Evolutionary conservation across 2,113 vertebrate species (phyloP).

Genomic region (Nycticorax nycticorax): DNA sequence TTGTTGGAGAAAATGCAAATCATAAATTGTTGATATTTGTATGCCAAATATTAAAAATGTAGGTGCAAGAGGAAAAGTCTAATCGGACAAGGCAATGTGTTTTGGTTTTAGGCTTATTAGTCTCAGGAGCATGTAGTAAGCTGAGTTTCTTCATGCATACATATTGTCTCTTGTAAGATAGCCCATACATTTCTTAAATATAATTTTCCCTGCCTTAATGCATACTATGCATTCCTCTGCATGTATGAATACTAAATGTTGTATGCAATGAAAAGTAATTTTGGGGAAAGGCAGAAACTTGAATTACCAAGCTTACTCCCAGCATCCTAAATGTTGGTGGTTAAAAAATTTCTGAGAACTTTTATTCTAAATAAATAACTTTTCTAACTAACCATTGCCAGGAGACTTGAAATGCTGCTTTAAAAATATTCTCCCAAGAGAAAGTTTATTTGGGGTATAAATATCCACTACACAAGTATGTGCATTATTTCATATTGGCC

Average conservation of each 20-base stretch:
- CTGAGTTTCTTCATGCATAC: background rate
- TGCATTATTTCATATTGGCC: constrained; percentile 74
- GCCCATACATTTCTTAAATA: background rate
- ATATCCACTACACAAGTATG: constrained; percentile 64
- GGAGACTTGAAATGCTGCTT: constrained; percentile 59
- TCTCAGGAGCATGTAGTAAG: background rate
- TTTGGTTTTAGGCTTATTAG: constrained; percentile 48
- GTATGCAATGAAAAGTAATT: background rate
- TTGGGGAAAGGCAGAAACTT: background rate
- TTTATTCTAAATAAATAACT: constrained; percentile 54
- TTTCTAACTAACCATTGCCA: constrained; percentile 32
- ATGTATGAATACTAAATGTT: background rate
- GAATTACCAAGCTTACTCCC: background rate
- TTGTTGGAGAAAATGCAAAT: constrained; percentile 29
- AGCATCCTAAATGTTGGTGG: constrained; percentile 24
- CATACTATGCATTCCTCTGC: background rate
- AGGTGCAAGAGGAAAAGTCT: background rate
- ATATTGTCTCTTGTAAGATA: background rate
- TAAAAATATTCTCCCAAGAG: constrained; percentile 72
- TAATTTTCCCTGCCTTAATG: background rate
- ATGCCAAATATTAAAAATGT: constrained; percentile 1
- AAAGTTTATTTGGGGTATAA: constrained; percentile 70
- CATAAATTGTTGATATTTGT: background rate
- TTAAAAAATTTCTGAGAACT: constrained; percentile 61
- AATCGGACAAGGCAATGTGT: background rate